A percentile compares a stretch with the other conserved stretches of the same genome.
Conservation (phyloP, 2,888 invertebrate genomes). For the Lysandra coridon region DNA sequence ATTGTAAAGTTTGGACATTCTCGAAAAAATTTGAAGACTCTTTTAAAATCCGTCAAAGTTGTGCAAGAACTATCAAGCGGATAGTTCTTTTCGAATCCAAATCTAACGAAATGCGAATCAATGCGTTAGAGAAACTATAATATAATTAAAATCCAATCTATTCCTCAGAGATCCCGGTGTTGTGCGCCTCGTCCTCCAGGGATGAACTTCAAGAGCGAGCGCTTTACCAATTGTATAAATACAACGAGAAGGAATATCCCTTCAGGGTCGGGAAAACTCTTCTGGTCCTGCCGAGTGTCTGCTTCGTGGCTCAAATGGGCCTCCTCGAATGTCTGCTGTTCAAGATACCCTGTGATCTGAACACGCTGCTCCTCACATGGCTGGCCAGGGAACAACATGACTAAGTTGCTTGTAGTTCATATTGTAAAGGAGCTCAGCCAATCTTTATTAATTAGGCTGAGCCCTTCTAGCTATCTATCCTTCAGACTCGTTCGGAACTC, state of each 20-base stretch:
- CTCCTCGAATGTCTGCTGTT: not conserved
- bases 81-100: not conserved
- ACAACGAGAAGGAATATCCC: not conserved
- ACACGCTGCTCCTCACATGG: not conserved
- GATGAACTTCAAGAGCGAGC: not conserved
- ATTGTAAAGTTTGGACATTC: not conserved
- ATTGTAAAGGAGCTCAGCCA: not conserved
- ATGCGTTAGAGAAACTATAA: not conserved
- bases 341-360: not conserved
- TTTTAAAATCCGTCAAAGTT: not conserved
- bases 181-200: not conserved
- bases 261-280: not conserved
- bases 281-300: not conserved
- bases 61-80: not conserved
- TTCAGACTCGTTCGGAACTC: not conserved
- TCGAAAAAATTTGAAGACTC: no score
- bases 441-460: not conserved
- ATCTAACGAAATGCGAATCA: not conserved
- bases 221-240: not conserved
- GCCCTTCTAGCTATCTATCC: not conserved
- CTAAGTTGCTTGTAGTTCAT: not conserved
- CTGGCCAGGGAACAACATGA: not conserved
- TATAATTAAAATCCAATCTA: not conserved
- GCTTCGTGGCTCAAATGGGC: not conserved
- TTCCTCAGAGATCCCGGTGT: not conserved